Conservation (phyloP, 2,888 invertebrate genomes). For the Drosophila fulvimacula region DNA sequence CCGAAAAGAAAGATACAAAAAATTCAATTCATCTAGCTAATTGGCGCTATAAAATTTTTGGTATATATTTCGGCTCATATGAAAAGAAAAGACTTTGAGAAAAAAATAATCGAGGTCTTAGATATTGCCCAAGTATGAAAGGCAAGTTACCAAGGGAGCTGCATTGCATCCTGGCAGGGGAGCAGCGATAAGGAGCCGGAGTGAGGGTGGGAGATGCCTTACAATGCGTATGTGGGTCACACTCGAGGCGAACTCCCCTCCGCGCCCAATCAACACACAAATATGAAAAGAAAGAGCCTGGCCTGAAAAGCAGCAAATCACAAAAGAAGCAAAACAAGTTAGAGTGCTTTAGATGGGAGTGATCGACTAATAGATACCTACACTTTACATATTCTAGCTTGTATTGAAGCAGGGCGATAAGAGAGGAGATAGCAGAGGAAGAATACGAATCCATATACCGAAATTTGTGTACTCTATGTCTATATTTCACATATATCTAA, state of each 20-base stretch:
- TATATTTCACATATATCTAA: too few species aligned
- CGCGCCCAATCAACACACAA: constrained; percentile 15
- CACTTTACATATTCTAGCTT: background rate
- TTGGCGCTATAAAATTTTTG: constrained; percentile 71
- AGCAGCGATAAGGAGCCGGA: background rate
- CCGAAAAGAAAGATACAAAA: constrained; percentile 11
- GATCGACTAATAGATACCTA: background rate
- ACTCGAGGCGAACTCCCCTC: constrained; percentile 8
- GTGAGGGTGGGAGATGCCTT: constrained; percentile 6
- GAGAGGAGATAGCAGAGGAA: too few species aligned
- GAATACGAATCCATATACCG: too few species aligned
- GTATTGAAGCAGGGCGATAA: too few species aligned
- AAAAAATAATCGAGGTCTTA: constrained; percentile 13
- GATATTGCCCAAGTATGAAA: constrained; percentile 1
- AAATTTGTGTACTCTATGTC: too few species aligned
- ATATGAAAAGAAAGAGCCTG: constrained; percentile 49
- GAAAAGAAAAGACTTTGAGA: constrained; percentile 11
- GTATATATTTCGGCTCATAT: constrained; percentile 33
- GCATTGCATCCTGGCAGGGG: constrained; percentile 46
- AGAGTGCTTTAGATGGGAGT: background rate
- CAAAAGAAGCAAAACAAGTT: constrained; percentile 11
- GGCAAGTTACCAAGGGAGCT: constrained; percentile 67
- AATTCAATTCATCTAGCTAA: constrained; percentile 76
- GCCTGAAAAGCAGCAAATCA: background rate
- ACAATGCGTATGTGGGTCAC: constrained; percentile 62